These are phyloP conservation scores for Sinhomidia bicolor DNA, from an alignment of 2,888 invertebrate species.

Conservation along the genomic window DNA sequence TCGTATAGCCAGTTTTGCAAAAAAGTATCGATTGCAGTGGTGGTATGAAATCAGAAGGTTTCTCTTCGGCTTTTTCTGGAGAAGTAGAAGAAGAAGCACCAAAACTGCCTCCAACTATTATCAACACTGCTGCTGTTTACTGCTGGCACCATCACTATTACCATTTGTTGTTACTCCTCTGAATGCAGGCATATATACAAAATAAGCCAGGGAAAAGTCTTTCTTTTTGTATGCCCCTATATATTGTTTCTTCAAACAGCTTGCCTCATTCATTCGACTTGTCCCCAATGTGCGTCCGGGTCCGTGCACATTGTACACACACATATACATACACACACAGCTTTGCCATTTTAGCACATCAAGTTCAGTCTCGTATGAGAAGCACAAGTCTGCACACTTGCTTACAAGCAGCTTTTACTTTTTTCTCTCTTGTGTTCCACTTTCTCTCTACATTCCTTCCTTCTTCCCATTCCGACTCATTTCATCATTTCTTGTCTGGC, in stretches of 20 bases:
- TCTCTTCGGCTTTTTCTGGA: background rate
- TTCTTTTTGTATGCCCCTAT: too few species aligned
- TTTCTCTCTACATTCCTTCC: conserved; percentile 45
- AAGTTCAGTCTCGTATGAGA: conserved; percentile 20
- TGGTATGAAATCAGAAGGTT: conserved; percentile 62
- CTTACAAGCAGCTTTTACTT: background rate
- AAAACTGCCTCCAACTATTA: background rate
- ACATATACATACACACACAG: background rate
- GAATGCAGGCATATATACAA: background rate
- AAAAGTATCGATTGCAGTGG: conserved; percentile 64
- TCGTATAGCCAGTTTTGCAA: background rate
- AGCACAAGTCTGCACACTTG: conserved; percentile 14
- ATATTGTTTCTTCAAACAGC: conserved; percentile 31
- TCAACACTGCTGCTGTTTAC: background rate
- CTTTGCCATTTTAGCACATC: background rate
- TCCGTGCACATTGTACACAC: conserved; percentile 9
- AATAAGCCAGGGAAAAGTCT: background rate
- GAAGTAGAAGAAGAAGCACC: background rate
- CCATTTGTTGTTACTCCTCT: background rate
- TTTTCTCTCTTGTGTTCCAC: conserved; percentile 46
- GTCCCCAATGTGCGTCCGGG: conserved; percentile 57
- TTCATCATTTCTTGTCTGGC: conserved; percentile 52
- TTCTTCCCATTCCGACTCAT: background rate
- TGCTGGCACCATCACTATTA: background rate
- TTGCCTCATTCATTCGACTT: conserved; percentile 44